Percentiles rank a stretch among this genome's conserved stretches.
These are phyloP conservation scores for Etia nguti DNA, from an alignment of 2,113 vertebrate genomes.

Conservation along the genomic window DNA sequence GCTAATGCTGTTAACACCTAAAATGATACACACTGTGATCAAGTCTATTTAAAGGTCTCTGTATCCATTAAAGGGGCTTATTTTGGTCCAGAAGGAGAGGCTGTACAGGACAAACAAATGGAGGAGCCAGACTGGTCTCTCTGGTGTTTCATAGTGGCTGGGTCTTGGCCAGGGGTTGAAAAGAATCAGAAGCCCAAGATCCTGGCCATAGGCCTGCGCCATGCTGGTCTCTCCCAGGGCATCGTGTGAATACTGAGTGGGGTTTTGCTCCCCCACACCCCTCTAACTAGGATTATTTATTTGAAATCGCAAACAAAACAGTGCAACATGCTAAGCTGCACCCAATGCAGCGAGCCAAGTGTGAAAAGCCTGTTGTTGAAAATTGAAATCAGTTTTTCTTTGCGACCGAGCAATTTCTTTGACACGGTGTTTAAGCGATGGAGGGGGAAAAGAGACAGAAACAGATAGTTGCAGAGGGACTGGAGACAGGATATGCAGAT, in stretches of 20 bases:
- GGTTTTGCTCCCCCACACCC: constrained; percentile 27
- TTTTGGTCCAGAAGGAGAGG: constrained; percentile 6
- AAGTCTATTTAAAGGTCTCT: constrained; percentile 38
- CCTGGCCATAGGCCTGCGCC: constrained; percentile 51
- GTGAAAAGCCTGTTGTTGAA: constrained; percentile 56
- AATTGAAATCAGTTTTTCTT: constrained; percentile 27
- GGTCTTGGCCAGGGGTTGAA: constrained; percentile 14
- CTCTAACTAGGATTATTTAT: constrained; percentile 54
- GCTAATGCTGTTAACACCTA: constrained; percentile 11
- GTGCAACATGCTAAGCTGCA: constrained; percentile 39
- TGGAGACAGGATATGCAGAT: constrained; percentile 27
- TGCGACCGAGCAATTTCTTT: constrained; percentile 11
- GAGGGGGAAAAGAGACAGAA: background rate
- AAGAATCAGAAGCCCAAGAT: constrained; percentile 24
- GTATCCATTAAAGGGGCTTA: constrained; percentile 39
- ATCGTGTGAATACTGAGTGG: constrained; percentile 57
- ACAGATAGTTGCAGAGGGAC: constrained; percentile 14
- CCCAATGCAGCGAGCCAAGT: constrained; percentile 26
- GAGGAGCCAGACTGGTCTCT: constrained; percentile 20
- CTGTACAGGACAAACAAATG: constrained; percentile 28
- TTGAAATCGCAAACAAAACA: constrained; percentile 58
- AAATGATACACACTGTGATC: constrained; percentile 36
- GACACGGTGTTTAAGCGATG: background rate
- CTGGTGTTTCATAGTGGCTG: background rate
- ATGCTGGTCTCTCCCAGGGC: constrained; percentile 48